phyloP scores from a whole-genome alignment of 1,140 invertebrate genomes.

The Ridgeia piscesae region DNA sequence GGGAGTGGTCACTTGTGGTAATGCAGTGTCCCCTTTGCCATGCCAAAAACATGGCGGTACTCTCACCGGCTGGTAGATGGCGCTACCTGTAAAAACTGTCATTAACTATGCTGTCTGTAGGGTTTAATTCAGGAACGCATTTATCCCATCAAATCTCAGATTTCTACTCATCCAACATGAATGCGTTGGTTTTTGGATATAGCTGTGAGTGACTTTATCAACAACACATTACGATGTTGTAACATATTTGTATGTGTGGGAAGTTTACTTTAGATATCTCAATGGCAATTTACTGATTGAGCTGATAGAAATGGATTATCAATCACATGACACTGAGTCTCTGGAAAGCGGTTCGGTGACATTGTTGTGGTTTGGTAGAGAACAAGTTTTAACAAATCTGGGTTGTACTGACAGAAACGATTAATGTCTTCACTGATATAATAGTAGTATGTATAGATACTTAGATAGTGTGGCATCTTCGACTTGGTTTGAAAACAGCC shows the following conservation, averaged over 20 bases:
- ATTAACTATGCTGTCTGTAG: no score
- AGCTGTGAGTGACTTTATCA: no score
- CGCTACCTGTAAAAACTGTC: not conserved
- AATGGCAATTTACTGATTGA: not conserved
- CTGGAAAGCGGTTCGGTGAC: not conserved
- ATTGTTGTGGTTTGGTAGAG: not conserved
- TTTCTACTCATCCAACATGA: no score
- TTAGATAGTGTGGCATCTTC: not conserved
- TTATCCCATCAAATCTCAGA: no score
- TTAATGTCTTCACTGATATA: no score
- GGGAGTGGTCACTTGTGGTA: not conserved
- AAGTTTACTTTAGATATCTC: not conserved
- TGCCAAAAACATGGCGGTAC: not conserved
- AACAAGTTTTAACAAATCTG: not conserved
- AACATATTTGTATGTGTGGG: not conserved
- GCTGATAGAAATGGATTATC: not conserved
- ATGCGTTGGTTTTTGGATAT: no score
- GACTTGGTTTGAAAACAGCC: not conserved
- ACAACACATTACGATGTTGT: not conserved
- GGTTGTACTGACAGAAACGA: no score
- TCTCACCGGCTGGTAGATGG: not conserved
- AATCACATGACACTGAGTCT: not conserved
- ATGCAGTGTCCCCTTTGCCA: not conserved
- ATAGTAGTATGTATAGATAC: no score
- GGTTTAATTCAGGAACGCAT: no score